Evolutionary conservation across 2,888 invertebrate genomes (phyloP).

Genomic region (Microctonus brassicae): DNA sequence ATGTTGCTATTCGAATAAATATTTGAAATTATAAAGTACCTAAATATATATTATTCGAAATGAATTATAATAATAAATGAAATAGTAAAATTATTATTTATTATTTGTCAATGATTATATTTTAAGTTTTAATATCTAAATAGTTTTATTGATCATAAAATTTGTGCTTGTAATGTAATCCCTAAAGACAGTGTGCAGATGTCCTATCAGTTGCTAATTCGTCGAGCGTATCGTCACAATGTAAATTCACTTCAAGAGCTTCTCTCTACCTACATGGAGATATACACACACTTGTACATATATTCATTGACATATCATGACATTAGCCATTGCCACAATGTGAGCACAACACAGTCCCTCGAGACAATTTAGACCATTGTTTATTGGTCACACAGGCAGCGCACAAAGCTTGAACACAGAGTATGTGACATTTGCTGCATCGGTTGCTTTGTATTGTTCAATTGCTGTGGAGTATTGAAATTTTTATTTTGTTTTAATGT

Average conservation of each 20-base stretch:
- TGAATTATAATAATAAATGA: too few relatives aligned
- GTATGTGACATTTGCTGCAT: background rate
- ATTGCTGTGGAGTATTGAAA: background rate
- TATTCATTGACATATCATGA: background rate
- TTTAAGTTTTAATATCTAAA: background rate
- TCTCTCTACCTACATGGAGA: too few relatives aligned
- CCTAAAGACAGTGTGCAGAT: background rate
- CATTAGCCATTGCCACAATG: background rate
- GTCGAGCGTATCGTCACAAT: conserved; percentile 9
- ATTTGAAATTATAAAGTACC: background rate
- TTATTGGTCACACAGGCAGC: background rate
- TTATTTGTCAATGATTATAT: background rate
- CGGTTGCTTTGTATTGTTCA: background rate
- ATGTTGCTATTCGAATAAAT: background rate
- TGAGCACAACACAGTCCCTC: background rate
- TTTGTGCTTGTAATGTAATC: conserved; percentile 1
- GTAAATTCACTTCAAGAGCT: background rate
- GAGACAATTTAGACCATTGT: conserved; percentile 4
- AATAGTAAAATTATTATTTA: background rate
- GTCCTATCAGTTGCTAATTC: background rate
- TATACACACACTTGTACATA: background rate
- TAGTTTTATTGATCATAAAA: background rate
- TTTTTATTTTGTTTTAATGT: too few relatives aligned
- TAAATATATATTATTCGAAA: too few relatives aligned
- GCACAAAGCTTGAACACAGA: background rate